Evolutionary conservation across 2,888 invertebrate species (phyloP).

Genomic region (Phymatocera aterrima): DNA sequence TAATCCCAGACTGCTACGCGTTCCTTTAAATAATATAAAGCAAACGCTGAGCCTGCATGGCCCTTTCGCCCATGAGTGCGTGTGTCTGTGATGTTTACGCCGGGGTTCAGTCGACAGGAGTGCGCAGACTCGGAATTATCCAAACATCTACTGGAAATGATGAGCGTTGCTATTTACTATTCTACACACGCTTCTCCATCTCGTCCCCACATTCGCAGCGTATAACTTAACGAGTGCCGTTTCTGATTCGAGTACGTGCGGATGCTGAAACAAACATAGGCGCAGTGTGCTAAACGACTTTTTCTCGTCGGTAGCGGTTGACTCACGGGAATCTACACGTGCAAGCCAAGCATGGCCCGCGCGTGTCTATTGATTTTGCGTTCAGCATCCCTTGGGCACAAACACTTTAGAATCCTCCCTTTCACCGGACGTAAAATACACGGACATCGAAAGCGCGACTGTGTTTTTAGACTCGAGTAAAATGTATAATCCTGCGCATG

Average conservation of each 20-base stretch:
- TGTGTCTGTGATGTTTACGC: constrained; percentile 39
- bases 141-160: not conserved
- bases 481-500: not conserved
- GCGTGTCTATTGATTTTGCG: constrained; percentile 67
- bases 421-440: constrained; percentile 9
- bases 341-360: constrained; percentile 50
- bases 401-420: constrained; percentile 39
- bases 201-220: not conserved
- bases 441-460: not conserved
- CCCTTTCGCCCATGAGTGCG: constrained; percentile 6
- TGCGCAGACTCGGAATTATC: constrained; percentile 34
- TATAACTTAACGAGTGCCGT: not conserved
- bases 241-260: not conserved
- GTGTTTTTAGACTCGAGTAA: no score
- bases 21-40: not conserved
- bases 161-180: not conserved
- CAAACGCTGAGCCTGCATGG: not conserved
- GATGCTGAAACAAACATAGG: not conserved
- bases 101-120: not conserved
- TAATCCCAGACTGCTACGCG: not conserved
- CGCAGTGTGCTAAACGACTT: not conserved
- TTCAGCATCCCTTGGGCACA: constrained; percentile 62
- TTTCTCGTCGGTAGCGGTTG: not conserved
- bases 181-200: not conserved
- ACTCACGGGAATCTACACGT: constrained; percentile 49